phyloP scores from a whole-genome alignment of 64 coral and sea anemone species.

The Stichodactyla mertensii region DNA sequence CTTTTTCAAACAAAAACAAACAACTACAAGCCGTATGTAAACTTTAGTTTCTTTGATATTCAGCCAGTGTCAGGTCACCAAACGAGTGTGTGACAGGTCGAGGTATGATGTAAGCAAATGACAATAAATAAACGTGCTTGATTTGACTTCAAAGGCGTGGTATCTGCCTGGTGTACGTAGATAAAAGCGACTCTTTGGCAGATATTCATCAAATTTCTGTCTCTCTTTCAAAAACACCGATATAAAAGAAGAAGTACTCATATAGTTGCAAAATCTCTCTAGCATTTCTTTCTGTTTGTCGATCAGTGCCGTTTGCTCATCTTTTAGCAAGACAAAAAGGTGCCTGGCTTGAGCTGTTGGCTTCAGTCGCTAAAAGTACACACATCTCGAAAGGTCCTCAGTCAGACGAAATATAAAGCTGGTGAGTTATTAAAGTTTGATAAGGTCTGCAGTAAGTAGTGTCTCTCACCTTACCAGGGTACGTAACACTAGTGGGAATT shows the following conservation, averaged over 20 bases:
- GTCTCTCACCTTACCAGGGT: no score
- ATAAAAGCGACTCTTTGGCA: background rate
- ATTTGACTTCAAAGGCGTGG: background rate
- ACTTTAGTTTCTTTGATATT: background rate
- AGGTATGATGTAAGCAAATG: background rate
- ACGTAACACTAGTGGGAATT: no score
- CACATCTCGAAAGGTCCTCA: background rate
- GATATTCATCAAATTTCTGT: background rate
- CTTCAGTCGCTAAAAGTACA: background rate
- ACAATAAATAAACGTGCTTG: background rate
- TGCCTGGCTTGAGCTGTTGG: background rate
- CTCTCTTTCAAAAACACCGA: background rate
- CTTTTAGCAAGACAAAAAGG: background rate
- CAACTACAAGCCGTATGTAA: background rate
- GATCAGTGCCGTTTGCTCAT: background rate
- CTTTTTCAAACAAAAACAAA: background rate
- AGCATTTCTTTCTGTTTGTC: background rate
- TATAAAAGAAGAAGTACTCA: no score
- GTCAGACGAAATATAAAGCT: background rate
- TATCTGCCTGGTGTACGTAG: background rate
- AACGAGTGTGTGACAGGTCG: background rate
- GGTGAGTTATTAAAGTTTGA: background rate
- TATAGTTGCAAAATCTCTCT: no score
- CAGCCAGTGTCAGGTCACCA: background rate
- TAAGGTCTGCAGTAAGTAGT: background rate